phyloP scores from a whole-genome alignment of 2,113 vertebrate genomes.

The Pitta sordida region DNA sequence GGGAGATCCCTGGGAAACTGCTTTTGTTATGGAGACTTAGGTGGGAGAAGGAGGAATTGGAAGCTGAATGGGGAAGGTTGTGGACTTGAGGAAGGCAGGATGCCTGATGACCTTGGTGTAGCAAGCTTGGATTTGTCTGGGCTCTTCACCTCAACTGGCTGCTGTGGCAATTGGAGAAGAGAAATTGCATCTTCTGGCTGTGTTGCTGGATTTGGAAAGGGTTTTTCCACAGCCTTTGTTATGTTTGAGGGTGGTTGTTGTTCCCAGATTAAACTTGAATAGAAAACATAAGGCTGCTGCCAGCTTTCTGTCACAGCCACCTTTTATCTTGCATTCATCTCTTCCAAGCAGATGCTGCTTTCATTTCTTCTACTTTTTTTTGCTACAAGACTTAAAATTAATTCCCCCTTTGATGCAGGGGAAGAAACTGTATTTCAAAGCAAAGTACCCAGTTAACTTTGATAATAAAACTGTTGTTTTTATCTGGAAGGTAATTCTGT shows the following conservation, averaged over 20 bases:
- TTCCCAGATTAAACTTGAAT: slow-evolving; percentile 38
- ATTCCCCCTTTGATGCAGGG: slow-evolving; percentile 15
- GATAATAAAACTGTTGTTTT: neutral
- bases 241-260: slow-evolving; percentile 28
- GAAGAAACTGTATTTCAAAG: slow-evolving; percentile 45
- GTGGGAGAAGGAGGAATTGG: neutral
- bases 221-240: slow-evolving; percentile 58
- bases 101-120: neutral
- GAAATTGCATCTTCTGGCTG: neutral
- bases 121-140: neutral
- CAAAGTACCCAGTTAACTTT: neutral
- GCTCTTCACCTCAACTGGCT: neutral
- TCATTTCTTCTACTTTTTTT: neutral
- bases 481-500: neutral
- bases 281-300: slow-evolving; percentile 19
- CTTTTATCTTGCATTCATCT: slow-evolving; percentile 58
- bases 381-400: slow-evolving; percentile 9
- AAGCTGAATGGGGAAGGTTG: neutral
- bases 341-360: slow-evolving; percentile 51
- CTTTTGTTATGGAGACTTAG: neutral
- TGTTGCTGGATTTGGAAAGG: slow-evolving; percentile 22
- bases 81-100: neutral
- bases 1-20: neutral
- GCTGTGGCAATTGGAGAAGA: neutral
- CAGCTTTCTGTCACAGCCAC: slow-evolving; percentile 53